Evolutionary conservation across 2,888 invertebrate genomes (phyloP), one percentile per base, ranked within the genome.

Genomic region (Saturnia pavonia): DNA sequence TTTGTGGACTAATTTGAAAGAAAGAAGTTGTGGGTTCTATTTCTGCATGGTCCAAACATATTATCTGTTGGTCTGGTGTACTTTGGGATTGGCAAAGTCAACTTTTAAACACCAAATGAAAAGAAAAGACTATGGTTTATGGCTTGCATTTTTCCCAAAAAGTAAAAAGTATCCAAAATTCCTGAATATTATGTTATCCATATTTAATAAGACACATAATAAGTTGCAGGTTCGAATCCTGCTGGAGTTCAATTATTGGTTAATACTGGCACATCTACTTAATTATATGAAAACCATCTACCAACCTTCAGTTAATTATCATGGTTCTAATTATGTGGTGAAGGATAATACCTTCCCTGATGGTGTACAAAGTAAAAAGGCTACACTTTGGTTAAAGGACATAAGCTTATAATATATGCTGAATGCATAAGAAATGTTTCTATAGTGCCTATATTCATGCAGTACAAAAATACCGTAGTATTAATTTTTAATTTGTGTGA

Each of bases 1-100:
- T 34, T 34, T 34, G 3, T 6, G 11, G 25, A 16, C 4, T 27
- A 63, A 34, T 34, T 27, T 25, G 12, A 16, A 27, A 63, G 14
- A 3, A 11, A 25, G 11, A 43, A 67, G 25, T 27, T 25, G 71
- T 71, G 71, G 78, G 79, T 82, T 82, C 72, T 54, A 79, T 69
- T 75, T 78, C 78, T 72, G 72, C 45, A 9, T 54, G 54, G 1
- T 9, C 22, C 22, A 54, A 9, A 54, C 9, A 54, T 22, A 22
- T 54, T 9, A 54, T 22, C 34, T 34, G 34, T 22, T 22, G 8
- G 11, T 22, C 8, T 54, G 2, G 7, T 22, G 0, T 54, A 54
- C 0, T n/a, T 11, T 54, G 54, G 1, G 9, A 22, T 22, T 22
- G 9, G 6, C 9, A 54, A 54, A 22, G 19, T 54, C 19, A 9